Evolutionary conservation across 2,113 vertebrate species (phyloP).

Genomic region (Colossoma macropomum): DNA sequence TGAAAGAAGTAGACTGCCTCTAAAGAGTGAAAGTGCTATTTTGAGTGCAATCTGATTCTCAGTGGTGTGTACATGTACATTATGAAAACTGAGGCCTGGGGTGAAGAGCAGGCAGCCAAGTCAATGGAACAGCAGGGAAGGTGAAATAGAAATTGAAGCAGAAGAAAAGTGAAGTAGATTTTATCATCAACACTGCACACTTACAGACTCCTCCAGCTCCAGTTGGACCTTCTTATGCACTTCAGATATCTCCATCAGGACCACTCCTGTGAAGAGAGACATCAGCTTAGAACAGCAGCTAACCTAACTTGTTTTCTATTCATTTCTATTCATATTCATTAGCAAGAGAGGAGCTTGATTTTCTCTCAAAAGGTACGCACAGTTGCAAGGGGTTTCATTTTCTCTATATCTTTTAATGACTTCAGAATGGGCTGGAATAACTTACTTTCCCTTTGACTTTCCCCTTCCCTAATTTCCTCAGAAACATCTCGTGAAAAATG

Average conservation of each 20-base stretch:
- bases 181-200: slow-evolving; percentile 59
- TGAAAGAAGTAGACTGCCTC: background rate
- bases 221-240: slow-evolving; percentile 89
- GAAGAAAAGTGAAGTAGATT: background rate
- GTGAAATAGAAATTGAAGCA: background rate
- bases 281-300: slow-evolving; percentile 3
- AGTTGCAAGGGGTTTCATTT: too few species aligned
- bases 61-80: background rate
- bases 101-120: background rate
- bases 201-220: slow-evolving; percentile 90
- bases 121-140: background rate
- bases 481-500: too few species aligned
- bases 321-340: too few species aligned
- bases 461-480: too few species aligned
- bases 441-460: too few species aligned
- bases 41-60: slow-evolving; percentile 10
- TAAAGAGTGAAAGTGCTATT: background rate
- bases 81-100: background rate
- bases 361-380: too few species aligned
- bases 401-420: too few species aligned
- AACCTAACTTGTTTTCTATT: background rate
- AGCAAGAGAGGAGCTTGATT: too few species aligned
- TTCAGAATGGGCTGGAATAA: too few species aligned
- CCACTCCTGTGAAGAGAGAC: slow-evolving; percentile 80
- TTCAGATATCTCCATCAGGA: slow-evolving; percentile 91